phyloP scores from a whole-genome alignment of 2,888 invertebrate genomes.

The Ischnus inquisitorius region DNA sequence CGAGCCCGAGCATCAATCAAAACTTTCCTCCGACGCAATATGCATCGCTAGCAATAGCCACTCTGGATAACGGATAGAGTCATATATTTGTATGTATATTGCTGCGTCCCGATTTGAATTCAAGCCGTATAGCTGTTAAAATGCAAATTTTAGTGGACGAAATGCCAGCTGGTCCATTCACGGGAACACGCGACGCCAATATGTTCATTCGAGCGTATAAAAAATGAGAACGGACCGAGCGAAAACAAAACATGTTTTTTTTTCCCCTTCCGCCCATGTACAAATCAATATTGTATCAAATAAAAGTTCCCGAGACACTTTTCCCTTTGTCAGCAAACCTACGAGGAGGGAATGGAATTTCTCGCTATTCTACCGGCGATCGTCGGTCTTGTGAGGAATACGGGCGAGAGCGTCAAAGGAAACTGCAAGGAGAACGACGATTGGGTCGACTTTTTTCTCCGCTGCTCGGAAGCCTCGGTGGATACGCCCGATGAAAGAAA shows the following conservation, averaged over 20 bases:
- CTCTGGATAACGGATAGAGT: too few species aligned
- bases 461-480: constrained; percentile 72
- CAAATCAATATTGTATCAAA: background rate
- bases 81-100: background rate
- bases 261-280: too few species aligned
- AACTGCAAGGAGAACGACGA: constrained; percentile 72
- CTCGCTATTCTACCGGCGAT: constrained; percentile 80
- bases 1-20: constrained; percentile 37
- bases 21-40: constrained; percentile 23
- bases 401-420: constrained; percentile 54
- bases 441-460: constrained; percentile 78
- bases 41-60: background rate
- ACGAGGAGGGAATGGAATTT: constrained; percentile 82
- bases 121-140: constrained; percentile 13
- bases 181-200: background rate
- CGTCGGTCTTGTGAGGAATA: constrained; percentile 74
- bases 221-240: background rate
- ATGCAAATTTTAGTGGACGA: constrained; percentile 23
- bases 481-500: constrained; percentile 69
- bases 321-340: constrained; percentile 75
- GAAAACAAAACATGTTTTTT: constrained; percentile 8
- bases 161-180: background rate
- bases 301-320: background rate
- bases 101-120: background rate
- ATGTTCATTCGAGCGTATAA: constrained; percentile 6